Evolutionary conservation across 2,113 vertebrate genomes (phyloP), one percentile per base, ranked within the genome.

Genomic region (Poeciliopsis occidentalis): DNA sequence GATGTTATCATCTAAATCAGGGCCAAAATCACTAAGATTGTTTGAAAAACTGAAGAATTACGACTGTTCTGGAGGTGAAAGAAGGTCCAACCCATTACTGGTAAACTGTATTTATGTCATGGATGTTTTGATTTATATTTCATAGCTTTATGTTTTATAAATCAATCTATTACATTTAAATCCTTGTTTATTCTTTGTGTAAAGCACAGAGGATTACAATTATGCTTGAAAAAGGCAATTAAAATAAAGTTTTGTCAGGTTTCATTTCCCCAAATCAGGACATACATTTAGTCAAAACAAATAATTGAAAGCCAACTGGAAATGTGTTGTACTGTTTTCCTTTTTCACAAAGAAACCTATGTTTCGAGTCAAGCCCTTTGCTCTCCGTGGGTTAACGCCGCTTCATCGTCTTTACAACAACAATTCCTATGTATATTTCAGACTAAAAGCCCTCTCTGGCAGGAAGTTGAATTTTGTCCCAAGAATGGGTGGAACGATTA

Each of bases 401-500:
- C 27, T 61, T 60, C 2, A 39, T 11, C 8, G 32, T 64, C 32
- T 57, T 30, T 73, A 17, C 13, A 62, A 29, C 27, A 57, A 74
- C 64, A 44, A 10, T 29, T 64, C 51, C 27, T 41, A 1, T 19
- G 64, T 27, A 37, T 10, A 34, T 65, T 82, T 75, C 70, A 72
- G 15, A 73, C 41, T 67, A 77, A 77, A 72, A 67, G 66, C 19
- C 63, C 77, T 73, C 41, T 6, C 27, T 27, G 27, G 19, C 54
- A 78, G 22, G 15, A 31, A 69, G 3, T 26, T 24, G 15, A 17
- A 75, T 73, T 54, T 51, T 12, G n/a, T 26, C 31, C 31, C 34
- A 10, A 22, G 24, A 62, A 68, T 37, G 13, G 24, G 67, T 64
- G 64, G 47, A 57, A 31, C 31, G 41, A 67, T 39, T 83, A 69